Evolutionary conservation across 2,888 invertebrate species (phyloP).

Genomic region (Drosophila dives): DNA sequence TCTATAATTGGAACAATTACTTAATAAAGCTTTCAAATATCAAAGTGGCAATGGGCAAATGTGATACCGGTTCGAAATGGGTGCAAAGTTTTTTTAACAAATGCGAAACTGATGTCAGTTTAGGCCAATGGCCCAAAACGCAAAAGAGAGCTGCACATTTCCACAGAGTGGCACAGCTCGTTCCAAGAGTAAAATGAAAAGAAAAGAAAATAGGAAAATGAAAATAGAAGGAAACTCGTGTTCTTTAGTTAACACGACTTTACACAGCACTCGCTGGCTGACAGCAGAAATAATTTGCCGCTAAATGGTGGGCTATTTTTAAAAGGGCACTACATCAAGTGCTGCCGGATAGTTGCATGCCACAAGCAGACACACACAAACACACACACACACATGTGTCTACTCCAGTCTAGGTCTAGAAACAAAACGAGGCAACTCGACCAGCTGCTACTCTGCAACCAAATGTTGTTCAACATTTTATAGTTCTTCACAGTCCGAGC

Average conservation of each 20-base stretch:
- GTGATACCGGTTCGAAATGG: conserved; percentile 17
- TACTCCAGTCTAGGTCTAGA: conserved; percentile 13
- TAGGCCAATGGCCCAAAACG: conserved; percentile 19
- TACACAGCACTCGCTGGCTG: conserved; percentile 57
- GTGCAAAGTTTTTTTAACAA: conserved; percentile 7
- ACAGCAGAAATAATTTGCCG: conserved; percentile 63
- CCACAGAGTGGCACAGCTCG: conserved; percentile 5
- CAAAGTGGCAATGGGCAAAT: background rate
- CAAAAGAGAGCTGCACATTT: conserved; percentile 13
- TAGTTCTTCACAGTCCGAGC: background rate
- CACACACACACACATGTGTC: background rate
- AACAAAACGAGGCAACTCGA: background rate
- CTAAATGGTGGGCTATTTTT: conserved; percentile 63
- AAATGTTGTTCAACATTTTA: background rate
- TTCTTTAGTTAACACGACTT: conserved; percentile 39
- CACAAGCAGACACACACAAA: conserved; percentile 30
- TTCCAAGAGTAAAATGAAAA: background rate
- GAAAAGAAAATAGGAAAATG: background rate
- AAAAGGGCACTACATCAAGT: conserved; percentile 59
- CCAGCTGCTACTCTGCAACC: background rate
- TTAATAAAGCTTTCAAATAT: background rate
- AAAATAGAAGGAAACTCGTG: conserved; percentile 8
- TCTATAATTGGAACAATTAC: background rate
- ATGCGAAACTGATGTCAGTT: conserved; percentile 26
- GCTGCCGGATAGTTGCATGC: conserved; percentile 55